Percentiles rank a stretch among this genome's conserved stretches.
phyloP scores from a whole-genome alignment of 2,797 vertebrate species.

The Melanotaenia maccullochi region DNA sequence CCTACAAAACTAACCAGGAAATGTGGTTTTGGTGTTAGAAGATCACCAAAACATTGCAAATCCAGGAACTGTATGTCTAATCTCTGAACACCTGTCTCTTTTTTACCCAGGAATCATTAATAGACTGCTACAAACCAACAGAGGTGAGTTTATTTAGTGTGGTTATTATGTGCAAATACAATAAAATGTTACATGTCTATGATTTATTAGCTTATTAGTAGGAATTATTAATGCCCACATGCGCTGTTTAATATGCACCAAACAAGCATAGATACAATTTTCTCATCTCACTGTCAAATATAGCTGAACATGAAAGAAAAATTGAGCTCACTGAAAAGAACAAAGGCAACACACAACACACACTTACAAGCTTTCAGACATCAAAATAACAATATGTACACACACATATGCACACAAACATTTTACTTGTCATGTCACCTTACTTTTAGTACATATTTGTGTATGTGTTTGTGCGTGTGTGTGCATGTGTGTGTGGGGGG shows the following conservation, averaged over 20 bases:
- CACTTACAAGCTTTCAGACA: too few species aligned
- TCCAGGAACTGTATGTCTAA: not conserved
- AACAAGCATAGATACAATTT: not conserved
- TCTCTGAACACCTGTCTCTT: conserved; percentile 1
- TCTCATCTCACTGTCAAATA: conserved; percentile 9
- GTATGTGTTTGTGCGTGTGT: not conserved
- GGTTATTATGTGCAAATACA: not conserved
- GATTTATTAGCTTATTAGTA: not conserved
- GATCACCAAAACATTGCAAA: not conserved
- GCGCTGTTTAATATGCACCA: conserved; percentile 7
- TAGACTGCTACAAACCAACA: conserved; percentile 96
- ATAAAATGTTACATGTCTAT: conserved; percentile 5
- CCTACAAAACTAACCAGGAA: not conserved
- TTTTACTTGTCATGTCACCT: conserved; percentile 5
- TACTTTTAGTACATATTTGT: conserved; percentile 3
- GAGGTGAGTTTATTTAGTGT: conserved; percentile 83
- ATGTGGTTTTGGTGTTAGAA: not conserved
- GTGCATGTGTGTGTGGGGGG: conserved; percentile 10
- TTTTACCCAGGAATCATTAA: conserved; percentile 85
- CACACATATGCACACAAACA: not conserved
- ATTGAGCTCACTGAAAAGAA: not conserved
- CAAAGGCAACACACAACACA: not conserved
- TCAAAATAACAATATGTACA: not conserved
- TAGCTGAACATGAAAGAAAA: too few species aligned
- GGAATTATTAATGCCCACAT: conserved; percentile 27